Conservation (phyloP, 1,140 invertebrate genomes). For the Gryllus bimaculatus region DNA sequence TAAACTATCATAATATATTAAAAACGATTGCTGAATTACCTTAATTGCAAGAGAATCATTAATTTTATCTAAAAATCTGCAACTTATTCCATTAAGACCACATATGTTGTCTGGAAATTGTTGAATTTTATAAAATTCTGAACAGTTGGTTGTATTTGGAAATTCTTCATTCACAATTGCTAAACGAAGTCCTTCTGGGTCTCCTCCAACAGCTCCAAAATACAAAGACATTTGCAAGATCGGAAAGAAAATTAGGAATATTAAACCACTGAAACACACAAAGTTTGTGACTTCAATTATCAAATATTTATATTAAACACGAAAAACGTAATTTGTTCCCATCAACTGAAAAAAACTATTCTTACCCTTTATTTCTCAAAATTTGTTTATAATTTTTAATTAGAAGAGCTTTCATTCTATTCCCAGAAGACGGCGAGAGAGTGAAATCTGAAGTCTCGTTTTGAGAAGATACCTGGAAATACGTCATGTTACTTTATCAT, state of each 20-base stretch:
- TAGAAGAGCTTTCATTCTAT: background rate
- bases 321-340: background rate
- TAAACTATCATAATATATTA: slow-evolving; percentile 21
- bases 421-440: background rate
- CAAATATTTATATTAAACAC: background rate
- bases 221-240: slow-evolving; percentile 69
- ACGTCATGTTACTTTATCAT: too few species aligned
- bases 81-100: slow-evolving; percentile 43
- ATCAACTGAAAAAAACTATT: background rate
- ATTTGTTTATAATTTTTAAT: background rate
- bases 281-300: background rate
- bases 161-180: slow-evolving; percentile 69
- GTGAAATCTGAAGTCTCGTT: background rate
- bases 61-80: slow-evolving; percentile 42
- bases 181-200: slow-evolving; percentile 58
- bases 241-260: slow-evolving; percentile 75
- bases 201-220: slow-evolving; percentile 67
- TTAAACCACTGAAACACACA: slow-evolving; percentile 49
- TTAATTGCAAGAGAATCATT: slow-evolving; percentile 37
- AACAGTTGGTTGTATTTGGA: slow-evolving; percentile 33
- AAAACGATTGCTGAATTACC: slow-evolving; percentile 28
- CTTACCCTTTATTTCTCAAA: background rate
- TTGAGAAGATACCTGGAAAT: background rate
- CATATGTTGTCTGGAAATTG: slow-evolving; percentile 31
- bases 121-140: slow-evolving; percentile 27